Base-by-base conservation (phyloP, 2,113 vertebrate species). In the Toxotes jaculatrix region DNA sequence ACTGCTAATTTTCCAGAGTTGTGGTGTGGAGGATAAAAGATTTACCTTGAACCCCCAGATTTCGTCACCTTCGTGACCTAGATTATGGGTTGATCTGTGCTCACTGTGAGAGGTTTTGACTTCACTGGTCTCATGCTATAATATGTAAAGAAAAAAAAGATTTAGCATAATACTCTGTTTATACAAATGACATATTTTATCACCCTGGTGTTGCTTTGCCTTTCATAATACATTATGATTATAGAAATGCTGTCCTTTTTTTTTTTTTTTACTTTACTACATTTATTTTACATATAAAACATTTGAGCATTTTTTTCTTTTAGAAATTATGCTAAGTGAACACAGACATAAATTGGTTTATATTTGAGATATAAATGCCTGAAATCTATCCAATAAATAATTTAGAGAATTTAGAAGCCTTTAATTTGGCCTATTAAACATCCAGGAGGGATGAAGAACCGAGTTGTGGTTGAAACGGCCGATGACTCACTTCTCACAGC, bases 401-500 rank as follows among this genome's bases (percentile, higher is more conserved):
- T 68, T n/a, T 55, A 13, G 17, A 65, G n/a, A 57, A 40, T 76
- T 67, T 42, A 21, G 13, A 67, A 61, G 27, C 40, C 16, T 53
- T 38, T n/a, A 53, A 49, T 45, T 7, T 45, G 47, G 14, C 7
- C 19, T 38, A 7, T 76, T 12, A 31, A 40, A 36, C 17, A 56
- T 66, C 21, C 1, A 13, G 4, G 21, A 78, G 70, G 36, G 16
- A 76, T 38, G 38, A 27, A 64, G 27, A 36, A 34, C 27, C 56
- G 21, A 63, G 71, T 51, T 78, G 38, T 42, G n/a, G 38, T 12
- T 73, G 23, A 83, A 61, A 68, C 36, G 53, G 38, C 36, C 4
- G 5, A 43, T 75, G 76, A 78, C 49, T 89, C 72, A 75, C 47
- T 66, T 77, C 74, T 85, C 17, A 72, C 77, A 42, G 59, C 70